Evolutionary conservation across 2,113 vertebrate species (phyloP), one percentile per base, ranked within the genome.

Genomic region (Varanus komodoensis): DNA sequence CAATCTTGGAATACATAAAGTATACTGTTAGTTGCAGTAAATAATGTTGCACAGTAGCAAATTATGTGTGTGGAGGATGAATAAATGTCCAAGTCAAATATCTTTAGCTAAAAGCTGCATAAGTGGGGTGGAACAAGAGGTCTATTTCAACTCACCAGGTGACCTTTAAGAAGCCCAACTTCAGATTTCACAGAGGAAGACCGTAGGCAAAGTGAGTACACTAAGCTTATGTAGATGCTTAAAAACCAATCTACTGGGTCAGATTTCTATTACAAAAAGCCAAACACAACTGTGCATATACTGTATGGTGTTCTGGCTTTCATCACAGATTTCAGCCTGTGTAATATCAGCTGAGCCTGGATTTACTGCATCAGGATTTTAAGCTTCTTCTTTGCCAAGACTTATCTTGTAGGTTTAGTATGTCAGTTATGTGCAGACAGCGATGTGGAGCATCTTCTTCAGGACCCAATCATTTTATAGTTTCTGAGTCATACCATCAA

Each of bases 11-110:
- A 92, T 34, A 81, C 44, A 86, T 88, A 90, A 92, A 81, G 3
- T 81, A 23, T 48, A 90, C 0, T 34, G 44, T 91, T 90, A 87
- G 61, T 38, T 91, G 78, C 69, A 89, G 82, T 15, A 87, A 50
- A 71, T 75, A 92, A 86, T 89, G 14, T 86, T 94, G 86, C 93
- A 68, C 50, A 71, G 44, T 44, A 93, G 64, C 54, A 81, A 54
- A 57, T 84, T 8, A 83, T 90, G 82, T 2, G 78, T 0, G 0
- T 54, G 48, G 71, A 64, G 32, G 87, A 3, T 44, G 25, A 94
- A 90, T 61, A 79, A 73, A 94, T 32, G 25, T 34, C 44, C 82
- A 89, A 86, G 88, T 48, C 50, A 91, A 82, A 89, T 75, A 79
- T 4, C 4, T 6, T 67, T 69, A 95, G 90, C 4, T 32, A 88